A percentile compares a stretch with the other conserved stretches of the same genome.
Conservation (phyloP, 2,113 vertebrate species). For the Ornithorhynchus anatinus region DNA sequence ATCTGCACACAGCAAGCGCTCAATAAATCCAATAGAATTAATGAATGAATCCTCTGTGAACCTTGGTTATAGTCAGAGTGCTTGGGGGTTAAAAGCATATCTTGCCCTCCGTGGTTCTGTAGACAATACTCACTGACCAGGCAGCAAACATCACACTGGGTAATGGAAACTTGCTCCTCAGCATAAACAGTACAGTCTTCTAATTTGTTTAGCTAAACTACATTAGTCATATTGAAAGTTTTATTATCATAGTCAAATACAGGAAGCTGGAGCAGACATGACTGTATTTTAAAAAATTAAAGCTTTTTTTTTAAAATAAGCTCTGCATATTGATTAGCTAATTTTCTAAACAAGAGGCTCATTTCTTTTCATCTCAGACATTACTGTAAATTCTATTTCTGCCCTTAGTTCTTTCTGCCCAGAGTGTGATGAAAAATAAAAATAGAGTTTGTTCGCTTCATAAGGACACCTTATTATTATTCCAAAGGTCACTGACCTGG, state of each 20-base stretch:
- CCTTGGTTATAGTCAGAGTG: no score
- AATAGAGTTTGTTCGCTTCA: slow-evolving; percentile 3
- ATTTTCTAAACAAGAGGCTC: slow-evolving; percentile 70
- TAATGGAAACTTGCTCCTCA: slow-evolving; percentile 75
- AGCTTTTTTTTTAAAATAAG: slow-evolving; percentile 67
- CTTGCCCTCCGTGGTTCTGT: slow-evolving; percentile 24
- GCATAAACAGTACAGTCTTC: slow-evolving; percentile 63
- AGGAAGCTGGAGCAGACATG: slow-evolving; percentile 69
- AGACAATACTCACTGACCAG: slow-evolving; percentile 47
- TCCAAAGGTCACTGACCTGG: neutral
- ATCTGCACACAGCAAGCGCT: no score
- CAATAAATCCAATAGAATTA: no score
- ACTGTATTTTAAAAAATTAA: slow-evolving; percentile 74
- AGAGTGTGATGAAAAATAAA: slow-evolving; percentile 57
- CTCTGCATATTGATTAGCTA: slow-evolving; percentile 74
- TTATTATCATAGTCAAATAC: slow-evolving; percentile 73
- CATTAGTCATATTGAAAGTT: slow-evolving; percentile 75
- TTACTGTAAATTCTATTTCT: slow-evolving; percentile 52
- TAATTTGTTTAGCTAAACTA: slow-evolving; percentile 79
- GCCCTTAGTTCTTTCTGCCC: slow-evolving; percentile 40
- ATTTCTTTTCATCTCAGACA: slow-evolving; percentile 70
- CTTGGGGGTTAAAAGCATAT: neutral
- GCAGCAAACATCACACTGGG: slow-evolving; percentile 51
- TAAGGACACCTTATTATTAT: slow-evolving; percentile 2
- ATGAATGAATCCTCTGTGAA: no score